These are phyloP conservation scores for Colletes gigas DNA, from an alignment of 1,140 invertebrate genomes.

Conservation along the genomic window DNA sequence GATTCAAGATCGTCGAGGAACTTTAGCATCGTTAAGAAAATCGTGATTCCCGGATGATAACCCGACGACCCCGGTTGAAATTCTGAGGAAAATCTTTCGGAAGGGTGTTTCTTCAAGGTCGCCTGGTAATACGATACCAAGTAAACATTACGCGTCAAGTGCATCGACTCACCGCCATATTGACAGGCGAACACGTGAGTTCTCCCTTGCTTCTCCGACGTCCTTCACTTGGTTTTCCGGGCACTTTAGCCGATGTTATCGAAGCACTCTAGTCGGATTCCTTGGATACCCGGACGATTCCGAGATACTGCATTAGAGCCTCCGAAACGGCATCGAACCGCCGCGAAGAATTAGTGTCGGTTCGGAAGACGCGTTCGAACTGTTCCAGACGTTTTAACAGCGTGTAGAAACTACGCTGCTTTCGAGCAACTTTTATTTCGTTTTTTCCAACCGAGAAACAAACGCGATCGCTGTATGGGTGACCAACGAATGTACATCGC, in stretches of 20 bases:
- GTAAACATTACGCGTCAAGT: constrained; percentile 57
- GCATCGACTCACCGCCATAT: constrained; percentile 57
- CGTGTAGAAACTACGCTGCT: too few relatives aligned
- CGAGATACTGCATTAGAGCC: background rate
- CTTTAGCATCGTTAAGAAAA: too few relatives aligned
- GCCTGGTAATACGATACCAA: constrained; percentile 37
- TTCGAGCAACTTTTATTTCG: too few relatives aligned
- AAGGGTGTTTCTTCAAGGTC: background rate
- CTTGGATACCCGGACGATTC: background rate
- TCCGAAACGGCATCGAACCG: background rate
- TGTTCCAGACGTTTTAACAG: background rate
- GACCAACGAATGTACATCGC: background rate
- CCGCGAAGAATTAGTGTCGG: background rate
- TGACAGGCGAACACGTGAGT: constrained; percentile 61
- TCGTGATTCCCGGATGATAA: background rate
- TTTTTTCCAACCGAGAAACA: background rate
- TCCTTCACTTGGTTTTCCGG: constrained; percentile 33
- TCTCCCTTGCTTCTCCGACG: constrained; percentile 27
- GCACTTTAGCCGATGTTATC: constrained; percentile 49
- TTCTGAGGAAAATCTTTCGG: background rate
- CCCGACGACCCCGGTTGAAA: background rate
- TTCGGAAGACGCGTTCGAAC: background rate
- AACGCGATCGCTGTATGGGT: background rate
- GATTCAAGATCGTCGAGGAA: background rate
- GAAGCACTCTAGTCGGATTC: background rate